Conservation (phyloP, 2,888 invertebrate genomes). For the Eristalis arbustorum region DNA sequence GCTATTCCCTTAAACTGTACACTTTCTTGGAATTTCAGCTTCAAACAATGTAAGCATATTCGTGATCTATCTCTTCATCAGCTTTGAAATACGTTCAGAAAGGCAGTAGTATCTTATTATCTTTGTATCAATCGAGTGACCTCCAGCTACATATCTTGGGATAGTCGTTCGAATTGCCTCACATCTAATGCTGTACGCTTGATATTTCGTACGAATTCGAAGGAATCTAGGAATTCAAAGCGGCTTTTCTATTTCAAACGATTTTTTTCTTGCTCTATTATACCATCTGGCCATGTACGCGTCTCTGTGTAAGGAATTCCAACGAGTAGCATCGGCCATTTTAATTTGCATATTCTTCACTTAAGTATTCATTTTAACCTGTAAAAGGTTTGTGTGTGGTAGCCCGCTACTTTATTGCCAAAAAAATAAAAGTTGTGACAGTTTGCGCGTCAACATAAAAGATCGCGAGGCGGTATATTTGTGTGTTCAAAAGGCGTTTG, state of each 20-base stretch:
- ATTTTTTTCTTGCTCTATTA: conserved; percentile 5
- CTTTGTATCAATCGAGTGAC: neutral
- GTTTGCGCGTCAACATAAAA: conserved; percentile 39
- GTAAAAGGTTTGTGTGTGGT: conserved; percentile 32
- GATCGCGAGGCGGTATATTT: conserved; percentile 46
- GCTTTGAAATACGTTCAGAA: too few species aligned
- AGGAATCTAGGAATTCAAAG: neutral
- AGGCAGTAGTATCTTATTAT: neutral
- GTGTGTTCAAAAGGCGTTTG: conserved; percentile 43
- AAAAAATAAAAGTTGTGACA: conserved; percentile 50
- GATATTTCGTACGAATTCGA: conserved; percentile 15
- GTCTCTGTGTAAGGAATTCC: conserved; percentile 31
- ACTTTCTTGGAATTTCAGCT: too few species aligned
- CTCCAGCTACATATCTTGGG: neutral
- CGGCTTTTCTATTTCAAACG: neutral
- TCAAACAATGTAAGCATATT: too few species aligned
- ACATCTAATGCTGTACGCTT: neutral
- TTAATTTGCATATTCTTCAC: conserved; percentile 53
- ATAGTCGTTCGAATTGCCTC: neutral
- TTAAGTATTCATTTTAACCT: conserved; percentile 40
- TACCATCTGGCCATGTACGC: neutral
- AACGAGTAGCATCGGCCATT: conserved; percentile 43
- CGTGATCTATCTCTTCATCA: too few species aligned
- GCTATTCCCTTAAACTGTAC: too few species aligned
- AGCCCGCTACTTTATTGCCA: conserved; percentile 56